Base-by-base conservation (phyloP, 64 coral and sea anemone species). In the Hydrozoanthus tunicans region DNA sequence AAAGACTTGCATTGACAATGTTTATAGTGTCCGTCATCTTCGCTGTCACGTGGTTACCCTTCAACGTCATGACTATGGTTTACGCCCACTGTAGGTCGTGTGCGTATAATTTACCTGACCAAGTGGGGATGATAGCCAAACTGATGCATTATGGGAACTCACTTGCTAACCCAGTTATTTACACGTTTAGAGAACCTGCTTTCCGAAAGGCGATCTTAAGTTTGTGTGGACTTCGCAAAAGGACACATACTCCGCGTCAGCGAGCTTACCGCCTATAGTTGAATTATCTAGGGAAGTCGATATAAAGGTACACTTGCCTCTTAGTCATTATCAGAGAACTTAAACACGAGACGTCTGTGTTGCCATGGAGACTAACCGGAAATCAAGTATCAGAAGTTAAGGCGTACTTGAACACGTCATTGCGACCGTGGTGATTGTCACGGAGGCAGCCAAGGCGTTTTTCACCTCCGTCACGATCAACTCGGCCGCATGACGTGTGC, bases 91-190 rank as follows among this genome's bases (percentile, higher is more conserved):
- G 58, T 20, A 60, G 24, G 53, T 81, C 58, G 79, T 81, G 79
- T 81, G 79, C 79, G 58, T 55, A 27, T 61, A 24, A 23, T 55
- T 24, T 81, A 12, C 79, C 79, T 59, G 79, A 81, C 32, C 79
- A 81, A 62, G 79, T 81, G n/a, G 79, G 79, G 12, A 81, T 81
- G 79, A 32, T 81, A 81, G 58, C 58, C 3, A 81, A 81, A 62
- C 58, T 81, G 58, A 81, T 81, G 79, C 79, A 81, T 81, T 81
- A 81, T 81, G 78, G 78, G 78, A 81, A 81, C 57, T 81, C 79
- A 59, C 79, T 81, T 13, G 79, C 79, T 1, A 81, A 81, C 79
- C 79, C 79, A 0, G 58, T 81, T 7, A 17, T 81, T 62, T 81
- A 81, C 58, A 81, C 79, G 13, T 80, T 80, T 5, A 52, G 78